Evolutionary conservation across 1,140 invertebrate species (phyloP), one percentile per base, ranked within the genome.

Genomic region (Apis dorsata): DNA sequence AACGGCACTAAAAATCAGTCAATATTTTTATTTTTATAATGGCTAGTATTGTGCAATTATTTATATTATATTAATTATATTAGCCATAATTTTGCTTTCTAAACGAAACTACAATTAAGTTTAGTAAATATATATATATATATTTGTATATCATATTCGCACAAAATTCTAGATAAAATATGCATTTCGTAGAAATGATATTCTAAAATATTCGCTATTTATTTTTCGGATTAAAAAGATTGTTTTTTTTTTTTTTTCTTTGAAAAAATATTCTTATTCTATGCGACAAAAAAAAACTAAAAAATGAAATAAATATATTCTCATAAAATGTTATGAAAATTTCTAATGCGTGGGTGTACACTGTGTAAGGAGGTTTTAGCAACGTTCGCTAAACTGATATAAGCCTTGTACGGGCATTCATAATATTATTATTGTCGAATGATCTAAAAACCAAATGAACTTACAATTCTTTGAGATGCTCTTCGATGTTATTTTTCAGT

Each of bases 391-490:
- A 82, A 44, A 68, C 15, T 66, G 68, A 73, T 51, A 55, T 60
- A 85, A 88, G 68, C 69, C 66, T 86, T 73, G 72, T 69, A 70
- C 49, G 49, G 84, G 74, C 79, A 78, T 80, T 79, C 73, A 63
- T 83, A 69, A 70, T 49, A 63, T 77, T 78, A 86, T 88, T 88
- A 86, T 88, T 88, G 87, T 88, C 87, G 66, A 83, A 81, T 79
- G 68, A 85, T 80, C 71, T 88, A 88, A 68, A 84, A 83, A 80
- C 75, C 55, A 88, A 74, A 83, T 76, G 79, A 72, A 80, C 73
- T 85, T 75, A 81, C 75, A 72, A 88, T 82, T 72, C 73, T 76
- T 85, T 82, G 24, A 76, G 75, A 72, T 89, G 70, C 77, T 57
- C 70, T 85, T 83, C 84, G 68, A 80, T 85, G 68, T 71, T 51